phyloP scores from a whole-genome alignment of 2,888 invertebrate species.

The Lissocephala sabroskyi region DNA sequence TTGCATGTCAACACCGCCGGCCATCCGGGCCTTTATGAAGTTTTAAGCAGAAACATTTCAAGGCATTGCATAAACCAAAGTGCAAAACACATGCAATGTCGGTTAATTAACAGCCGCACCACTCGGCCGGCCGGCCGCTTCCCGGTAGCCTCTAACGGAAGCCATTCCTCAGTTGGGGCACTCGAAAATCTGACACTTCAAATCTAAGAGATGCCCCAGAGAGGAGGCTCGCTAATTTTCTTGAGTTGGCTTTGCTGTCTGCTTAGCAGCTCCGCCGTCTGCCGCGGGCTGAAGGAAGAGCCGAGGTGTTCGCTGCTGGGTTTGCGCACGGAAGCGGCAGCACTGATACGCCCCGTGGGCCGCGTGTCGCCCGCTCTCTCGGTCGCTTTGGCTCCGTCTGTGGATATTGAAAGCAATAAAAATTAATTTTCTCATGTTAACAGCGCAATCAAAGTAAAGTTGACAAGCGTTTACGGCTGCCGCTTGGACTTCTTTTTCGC shows the following conservation, averaged over 20 bases:
- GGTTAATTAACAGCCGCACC: constrained; percentile 45
- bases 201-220: constrained; percentile 50
- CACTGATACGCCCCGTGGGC: constrained; percentile 56
- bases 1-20: constrained; percentile 28
- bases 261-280: too few species aligned
- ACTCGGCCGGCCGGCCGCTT: neutral
- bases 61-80: constrained; percentile 31
- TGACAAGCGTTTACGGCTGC: constrained; percentile 56
- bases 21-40: constrained; percentile 18
- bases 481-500: too few species aligned
- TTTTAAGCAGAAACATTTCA: constrained; percentile 31
- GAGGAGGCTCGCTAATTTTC: neutral
- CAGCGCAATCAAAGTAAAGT: constrained; percentile 59
- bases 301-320: neutral
- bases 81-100: constrained; percentile 56
- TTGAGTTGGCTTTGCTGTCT: too few species aligned
- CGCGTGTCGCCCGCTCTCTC: neutral
- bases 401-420: constrained; percentile 51
- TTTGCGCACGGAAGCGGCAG: constrained; percentile 11
- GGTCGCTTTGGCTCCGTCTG: constrained; percentile 10
- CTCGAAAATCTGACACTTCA: constrained; percentile 52
- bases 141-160: constrained; percentile 61
- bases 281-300: too few species aligned
- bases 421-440: constrained; percentile 59
- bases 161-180: constrained; percentile 56